Base-by-base conservation (phyloP, 2,113 vertebrate genomes). In the Halcyon malimbica region DNA sequence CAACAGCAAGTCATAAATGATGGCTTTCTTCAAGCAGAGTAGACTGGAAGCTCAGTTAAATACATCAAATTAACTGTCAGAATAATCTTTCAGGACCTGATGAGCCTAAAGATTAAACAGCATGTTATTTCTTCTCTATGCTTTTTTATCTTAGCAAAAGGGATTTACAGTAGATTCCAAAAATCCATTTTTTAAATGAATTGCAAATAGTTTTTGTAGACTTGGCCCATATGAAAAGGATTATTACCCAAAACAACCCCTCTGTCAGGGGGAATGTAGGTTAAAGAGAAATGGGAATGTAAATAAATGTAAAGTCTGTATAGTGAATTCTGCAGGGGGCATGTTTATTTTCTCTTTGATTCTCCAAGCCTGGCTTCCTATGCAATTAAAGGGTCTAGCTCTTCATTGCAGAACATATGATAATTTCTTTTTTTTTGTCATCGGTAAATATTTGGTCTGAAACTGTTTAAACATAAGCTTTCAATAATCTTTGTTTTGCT, bases 31-130 rank as follows among this genome's bases (percentile, higher is more conserved):
- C 74, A 77, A 94, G 87, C 81, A 59, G 79, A 35, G 21, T 68
- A 93, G 93, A 81, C 87, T 94, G 76, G 87, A 95, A 96, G 86
- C 96, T 96, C 73, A 19, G 88, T 93, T 97, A 97, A 96, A 97
- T 95, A 88, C 84, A 95, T 96, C 90, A 96, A 95, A 97, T 97
- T 97, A 97, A 93, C 96, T 97, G 96, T 97, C 96, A 97, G 88
- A 97, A 96, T 96, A 97, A 97, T 96, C 96, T 94, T 96, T 33
- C 89, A 96, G 92, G 87, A 90, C 65, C 48, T 92, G 96, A 97
- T 96, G 93, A 96, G 93, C 83, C 89, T 71, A 54, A 82, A 96
- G 97, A 97, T 97, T 97, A 97, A 96, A 90, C 46, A 20, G 48
- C 75, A 79, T 94, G 93, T 93, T 97, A 95, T 94, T 97, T 95